phyloP scores from a whole-genome alignment of 2,888 invertebrate genomes.

The Myopa testacea region DNA sequence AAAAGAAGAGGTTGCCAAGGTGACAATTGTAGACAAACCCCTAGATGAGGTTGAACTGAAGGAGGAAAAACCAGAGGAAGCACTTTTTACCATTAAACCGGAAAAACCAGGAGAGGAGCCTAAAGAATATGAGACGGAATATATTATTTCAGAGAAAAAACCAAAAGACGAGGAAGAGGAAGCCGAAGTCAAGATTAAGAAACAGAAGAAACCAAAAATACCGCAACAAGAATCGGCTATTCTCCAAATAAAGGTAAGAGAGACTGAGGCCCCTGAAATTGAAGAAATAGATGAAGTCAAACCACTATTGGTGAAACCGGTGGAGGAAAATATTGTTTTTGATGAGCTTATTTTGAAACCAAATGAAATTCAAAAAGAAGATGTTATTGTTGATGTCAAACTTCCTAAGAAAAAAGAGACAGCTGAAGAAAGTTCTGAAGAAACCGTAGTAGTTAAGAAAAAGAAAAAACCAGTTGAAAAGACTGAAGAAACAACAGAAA shows the following conservation, averaged over 20 bases:
- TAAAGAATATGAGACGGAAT: constrained; percentile 58
- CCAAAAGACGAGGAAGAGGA: constrained; percentile 53
- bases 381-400: constrained; percentile 60
- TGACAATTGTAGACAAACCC: constrained; percentile 50
- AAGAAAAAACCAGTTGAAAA: constrained; percentile 59
- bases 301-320: constrained; percentile 60
- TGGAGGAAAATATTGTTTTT: constrained; percentile 59
- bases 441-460: constrained; percentile 61
- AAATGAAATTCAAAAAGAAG: constrained; percentile 59
- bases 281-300: constrained; percentile 60
- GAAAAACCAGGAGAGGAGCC: constrained; percentile 56
- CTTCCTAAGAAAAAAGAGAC: constrained; percentile 58
- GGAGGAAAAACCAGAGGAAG: constrained; percentile 56
- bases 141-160: constrained; percentile 57
- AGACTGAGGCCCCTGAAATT: constrained; percentile 50
- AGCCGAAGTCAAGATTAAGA: constrained; percentile 53
- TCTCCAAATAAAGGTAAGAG: constrained; percentile 47
- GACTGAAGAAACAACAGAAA: constrained; percentile 64
- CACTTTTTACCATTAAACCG: constrained; percentile 57
- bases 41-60: constrained; percentile 54
- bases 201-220: constrained; percentile 59
- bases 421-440: constrained; percentile 63
- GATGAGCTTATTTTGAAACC: constrained; percentile 62
- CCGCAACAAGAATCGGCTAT: constrained; percentile 47
- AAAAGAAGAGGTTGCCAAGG: constrained; percentile 55